Percentiles rank a stretch among this genome's conserved stretches.
These are phyloP conservation scores for Adelosebastes latens DNA, from an alignment of 2,797 vertebrate species.

Conservation along the genomic window DNA sequence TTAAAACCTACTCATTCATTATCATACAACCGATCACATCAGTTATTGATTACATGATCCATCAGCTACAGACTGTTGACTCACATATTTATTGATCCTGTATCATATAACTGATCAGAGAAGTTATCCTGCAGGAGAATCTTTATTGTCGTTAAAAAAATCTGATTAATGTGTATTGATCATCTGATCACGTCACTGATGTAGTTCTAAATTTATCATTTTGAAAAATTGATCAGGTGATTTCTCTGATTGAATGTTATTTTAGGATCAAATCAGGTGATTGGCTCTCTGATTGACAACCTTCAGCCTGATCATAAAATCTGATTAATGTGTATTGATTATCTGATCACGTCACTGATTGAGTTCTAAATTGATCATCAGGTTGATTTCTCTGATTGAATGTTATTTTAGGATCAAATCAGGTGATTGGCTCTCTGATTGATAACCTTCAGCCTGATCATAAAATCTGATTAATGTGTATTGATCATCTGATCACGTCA, in stretches of 20 bases:
- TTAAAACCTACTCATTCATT: neutral
- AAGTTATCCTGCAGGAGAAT: no score
- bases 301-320: neutral
- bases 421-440: neutral
- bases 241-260: neutral
- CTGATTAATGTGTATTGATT: neutral
- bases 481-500: neutral
- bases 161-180: neutral
- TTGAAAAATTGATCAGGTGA: neutral
- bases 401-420: neutral
- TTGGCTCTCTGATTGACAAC: conserved; percentile 15
- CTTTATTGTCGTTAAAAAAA: no score
- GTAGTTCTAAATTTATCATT: neutral
- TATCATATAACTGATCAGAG: neutral
- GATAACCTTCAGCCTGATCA: conserved; percentile 24
- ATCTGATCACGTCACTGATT: no score
- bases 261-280: neutral
- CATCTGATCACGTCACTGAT: neutral
- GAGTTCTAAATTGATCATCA: neutral
- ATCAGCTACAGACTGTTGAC: neutral
- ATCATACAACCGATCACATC: neutral
- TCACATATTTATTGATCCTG: neutral
- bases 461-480: neutral
- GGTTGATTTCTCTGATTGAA: neutral
- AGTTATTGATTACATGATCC: neutral